Conservation (phyloP, 2,113 vertebrate species). For the Paracanthobrama guichenoti region DNA sequence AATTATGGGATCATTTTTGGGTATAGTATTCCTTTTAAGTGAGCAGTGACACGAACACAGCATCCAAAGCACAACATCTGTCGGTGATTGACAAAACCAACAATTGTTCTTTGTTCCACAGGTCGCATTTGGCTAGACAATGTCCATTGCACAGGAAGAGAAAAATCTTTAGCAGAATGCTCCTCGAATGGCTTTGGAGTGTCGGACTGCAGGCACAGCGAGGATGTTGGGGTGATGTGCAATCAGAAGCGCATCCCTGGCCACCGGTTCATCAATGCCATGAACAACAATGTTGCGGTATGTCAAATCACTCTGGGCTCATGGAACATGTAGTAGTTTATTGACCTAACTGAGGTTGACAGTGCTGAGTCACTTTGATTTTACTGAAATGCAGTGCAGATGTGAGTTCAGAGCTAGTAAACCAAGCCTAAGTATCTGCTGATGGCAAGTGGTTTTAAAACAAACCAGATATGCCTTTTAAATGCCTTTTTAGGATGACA, state of each 20-base stretch:
- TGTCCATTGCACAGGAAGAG: conserved; percentile 83
- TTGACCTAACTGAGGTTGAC: background rate
- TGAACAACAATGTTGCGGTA: conserved; percentile 82
- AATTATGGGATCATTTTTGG: no score
- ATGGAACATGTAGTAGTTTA: background rate
- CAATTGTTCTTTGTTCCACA: conserved; percentile 58
- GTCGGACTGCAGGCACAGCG: conserved; percentile 90
- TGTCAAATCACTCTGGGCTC: conserved; percentile 28
- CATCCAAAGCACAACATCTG: background rate
- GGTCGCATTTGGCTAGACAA: conserved; percentile 95
- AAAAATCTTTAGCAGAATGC: conserved; percentile 82
- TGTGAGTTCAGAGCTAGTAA: background rate
- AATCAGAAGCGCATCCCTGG: conserved; percentile 88
- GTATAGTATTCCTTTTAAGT: no score
- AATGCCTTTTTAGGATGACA: background rate
- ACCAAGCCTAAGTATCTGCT: background rate
- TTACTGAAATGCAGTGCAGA: background rate
- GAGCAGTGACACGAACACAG: background rate
- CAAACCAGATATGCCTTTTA: conserved; percentile 2
- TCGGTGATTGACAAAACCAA: background rate
- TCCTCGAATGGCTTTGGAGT: conserved; percentile 89
- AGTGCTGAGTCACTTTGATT: background rate
- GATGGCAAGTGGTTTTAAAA: background rate
- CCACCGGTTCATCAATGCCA: conserved; percentile 82
- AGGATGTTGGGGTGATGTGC: conserved; percentile 92